phyloP scores from a whole-genome alignment of 2,797 vertebrate species.

The Luscinia luscinia region DNA sequence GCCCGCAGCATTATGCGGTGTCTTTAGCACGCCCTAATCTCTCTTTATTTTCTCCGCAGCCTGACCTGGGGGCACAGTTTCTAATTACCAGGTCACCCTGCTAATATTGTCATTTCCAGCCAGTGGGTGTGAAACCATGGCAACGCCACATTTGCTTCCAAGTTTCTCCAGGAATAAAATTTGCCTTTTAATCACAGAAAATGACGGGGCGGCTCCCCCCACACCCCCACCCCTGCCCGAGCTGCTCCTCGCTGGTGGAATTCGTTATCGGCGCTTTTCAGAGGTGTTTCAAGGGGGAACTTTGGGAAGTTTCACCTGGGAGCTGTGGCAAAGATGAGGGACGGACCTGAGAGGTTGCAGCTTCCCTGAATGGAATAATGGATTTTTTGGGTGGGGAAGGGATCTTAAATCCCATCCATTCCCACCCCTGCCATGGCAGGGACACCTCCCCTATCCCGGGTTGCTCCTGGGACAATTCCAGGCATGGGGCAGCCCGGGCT shows the following conservation, averaged over 20 bases:
- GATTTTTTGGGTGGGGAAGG: neutral
- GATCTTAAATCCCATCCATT: neutral
- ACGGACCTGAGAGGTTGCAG: neutral
- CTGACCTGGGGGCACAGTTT: slow-evolving; percentile 74
- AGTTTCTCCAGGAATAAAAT: slow-evolving; percentile 63
- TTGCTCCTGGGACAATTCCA: neutral
- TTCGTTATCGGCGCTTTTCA: fast-evolving
- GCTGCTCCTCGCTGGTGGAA: neutral
- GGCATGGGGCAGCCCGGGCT: neutral
- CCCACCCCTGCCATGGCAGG: no score
- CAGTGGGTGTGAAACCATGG: slow-evolving; percentile 77
- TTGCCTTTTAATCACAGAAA: slow-evolving; percentile 63
- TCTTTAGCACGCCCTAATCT: slow-evolving; percentile 47
- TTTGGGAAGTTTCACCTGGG: neutral
- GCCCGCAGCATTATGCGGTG: slow-evolving; percentile 32
- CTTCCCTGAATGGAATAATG: neutral
- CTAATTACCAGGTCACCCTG: slow-evolving; percentile 68
- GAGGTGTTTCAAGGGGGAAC: neutral
- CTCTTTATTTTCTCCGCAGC: slow-evolving; percentile 66
- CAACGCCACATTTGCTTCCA: slow-evolving; percentile 69
- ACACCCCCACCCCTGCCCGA: neutral
- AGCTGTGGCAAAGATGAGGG: neutral
- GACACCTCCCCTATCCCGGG: neutral
- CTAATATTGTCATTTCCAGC: slow-evolving; percentile 79
- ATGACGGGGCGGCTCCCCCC: neutral